Evolutionary conservation across 2,888 invertebrate genomes (phyloP).

Genomic region (Clostera curtula): DNA sequence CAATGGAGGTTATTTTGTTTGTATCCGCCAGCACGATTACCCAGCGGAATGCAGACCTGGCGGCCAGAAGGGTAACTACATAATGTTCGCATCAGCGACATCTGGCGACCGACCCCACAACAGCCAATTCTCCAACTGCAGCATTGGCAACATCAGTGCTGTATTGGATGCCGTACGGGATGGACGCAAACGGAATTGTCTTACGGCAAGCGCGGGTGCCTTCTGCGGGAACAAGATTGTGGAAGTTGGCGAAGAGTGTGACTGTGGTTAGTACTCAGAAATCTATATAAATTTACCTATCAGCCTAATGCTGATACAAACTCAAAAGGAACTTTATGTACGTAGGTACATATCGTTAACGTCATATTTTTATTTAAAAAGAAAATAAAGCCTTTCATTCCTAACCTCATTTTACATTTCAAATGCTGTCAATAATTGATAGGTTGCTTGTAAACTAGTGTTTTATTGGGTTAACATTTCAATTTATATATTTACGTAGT

Average conservation of each 20-base stretch:
- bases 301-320: not conserved
- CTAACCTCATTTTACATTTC: too few species aligned
- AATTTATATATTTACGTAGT: too few species aligned
- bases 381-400: too few species aligned
- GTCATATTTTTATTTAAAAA: too few species aligned
- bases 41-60: constrained; percentile 93
- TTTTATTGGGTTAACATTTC: too few species aligned
- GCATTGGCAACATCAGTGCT: constrained; percentile 94
- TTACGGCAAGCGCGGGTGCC: constrained; percentile 90
- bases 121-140: constrained; percentile 96
- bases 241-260: constrained; percentile 98
- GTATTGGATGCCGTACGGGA: constrained; percentile 94
- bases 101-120: constrained; percentile 98
- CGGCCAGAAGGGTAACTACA: constrained; percentile 95
- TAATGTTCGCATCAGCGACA: constrained; percentile 99
- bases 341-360: too few species aligned
- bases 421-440: too few species aligned
- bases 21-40: constrained; percentile 88
- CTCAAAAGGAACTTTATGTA: too few species aligned
- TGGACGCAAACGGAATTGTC: constrained; percentile 94
- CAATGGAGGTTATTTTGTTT: too few species aligned
- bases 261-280: constrained; percentile 78
- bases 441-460: too few species aligned
- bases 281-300: not conserved
- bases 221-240: constrained; percentile 99